Base-by-base conservation (phyloP, 2,888 invertebrate species). In the Ectropis crepuscularia region DNA sequence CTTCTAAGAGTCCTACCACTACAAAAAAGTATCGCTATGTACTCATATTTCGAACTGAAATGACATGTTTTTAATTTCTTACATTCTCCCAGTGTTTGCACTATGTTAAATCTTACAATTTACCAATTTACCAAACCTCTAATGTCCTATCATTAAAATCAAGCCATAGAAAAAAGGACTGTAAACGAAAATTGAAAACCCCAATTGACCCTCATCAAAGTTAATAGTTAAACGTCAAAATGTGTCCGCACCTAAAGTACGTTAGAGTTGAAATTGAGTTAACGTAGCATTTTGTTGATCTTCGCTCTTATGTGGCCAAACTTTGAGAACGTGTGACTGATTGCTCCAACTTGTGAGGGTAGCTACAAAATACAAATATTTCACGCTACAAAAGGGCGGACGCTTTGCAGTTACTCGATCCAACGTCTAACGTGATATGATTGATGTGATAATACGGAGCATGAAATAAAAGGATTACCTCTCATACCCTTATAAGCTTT, bases 241-340 rank as follows among this genome's bases (percentile, higher is more conserved):
- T 28, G 16, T 28, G 16, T 28, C 16, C 16, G 11, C 41, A 11
- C 11, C 7, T 5, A 16, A 10, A 54, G 54, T 47, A 28, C 5
- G 42, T 41, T 51, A 53, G 10, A 37, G 45, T 8, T 5, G 5
- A 2, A 63, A 63, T 63, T 28, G 49, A 58, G 54, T 63, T 63
- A 58, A 42, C 12, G 9, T 47, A 53, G 16, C 28, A 16, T 36
- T 61, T 45, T 49, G 36, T 49, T 50, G 49, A 37, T 42, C 43
- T 51, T 42, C 5, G 12, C 9, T 55, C 39, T 10, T 55, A 8
- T 57, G 9, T 6, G 50, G 36, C n/a, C 16, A 42, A 47, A 57
- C 5, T 47, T 51, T 37, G 36, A 51, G 41, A 55, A 57, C 41
- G 41, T 57, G 28, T 51, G 57, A 51, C 41, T 51, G 55, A 55